Evolutionary conservation across 1,140 invertebrate species (phyloP), one percentile per base, ranked within the genome.

Genomic region (Drosophila kohkoa): DNA sequence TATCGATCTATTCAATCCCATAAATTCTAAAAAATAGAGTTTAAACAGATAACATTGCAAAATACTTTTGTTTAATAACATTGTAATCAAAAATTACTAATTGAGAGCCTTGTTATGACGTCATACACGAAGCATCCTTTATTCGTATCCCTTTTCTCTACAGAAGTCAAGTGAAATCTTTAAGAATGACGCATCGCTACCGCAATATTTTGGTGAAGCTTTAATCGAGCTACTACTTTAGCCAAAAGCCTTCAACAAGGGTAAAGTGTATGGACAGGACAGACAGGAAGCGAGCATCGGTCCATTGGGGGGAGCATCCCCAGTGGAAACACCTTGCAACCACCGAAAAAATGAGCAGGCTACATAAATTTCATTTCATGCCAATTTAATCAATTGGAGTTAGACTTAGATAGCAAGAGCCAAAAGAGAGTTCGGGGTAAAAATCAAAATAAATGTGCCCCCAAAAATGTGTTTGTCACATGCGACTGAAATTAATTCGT

Each of bases 361-460:
- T 68, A 78, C 85, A 85, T 85, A 88, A 88, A 88, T 88, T 87
- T 87, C 80, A 87, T 87, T 87, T 87, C 85, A 87, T 87, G 83
- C 83, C 83, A 87, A 87, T 87, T 87, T 87, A 87, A 88, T 87
- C 83, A 87, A 87, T 87, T 88, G 80, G 83, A 81, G 83, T 79
- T 83, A 80, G 76, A 43, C 68, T 49, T 54, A 69, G 45, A 41
- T 62, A 43, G 35, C 59, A 67, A 16, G 5, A 45, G 15, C 5
- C 45, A 46, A 16, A 8, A 15, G 32, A 8, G 32, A 41, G 20
- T 25, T 25, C 20, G 35, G 25, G 49, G n/a, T 48, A 63, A 59
- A 74, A 71, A 78, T 68, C 71, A 75, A 67, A 59, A 79, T 66
- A 63, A 64, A 71, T 78, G 76, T 54, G 60, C 11, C 59, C 54